Conservation (phyloP, 2,113 vertebrate genomes). For the Amblyopsis rosae region DNA sequence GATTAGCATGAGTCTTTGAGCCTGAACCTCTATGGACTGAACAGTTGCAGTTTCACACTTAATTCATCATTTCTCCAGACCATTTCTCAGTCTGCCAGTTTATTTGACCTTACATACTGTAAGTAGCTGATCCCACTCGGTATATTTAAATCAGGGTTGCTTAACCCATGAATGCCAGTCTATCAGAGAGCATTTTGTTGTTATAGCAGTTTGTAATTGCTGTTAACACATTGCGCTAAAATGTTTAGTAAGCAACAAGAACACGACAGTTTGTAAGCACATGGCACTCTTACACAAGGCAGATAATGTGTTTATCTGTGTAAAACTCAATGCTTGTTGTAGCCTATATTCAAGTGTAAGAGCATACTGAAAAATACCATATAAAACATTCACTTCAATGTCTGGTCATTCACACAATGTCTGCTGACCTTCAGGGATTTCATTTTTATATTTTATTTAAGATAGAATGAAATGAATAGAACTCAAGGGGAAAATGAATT, state of each 20-base stretch:
- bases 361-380: too few relatives aligned
- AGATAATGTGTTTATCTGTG: too few relatives aligned
- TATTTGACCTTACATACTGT: conserved; percentile 12
- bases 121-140: background rate
- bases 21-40: too few relatives aligned
- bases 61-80: background rate
- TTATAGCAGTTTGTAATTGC: background rate
- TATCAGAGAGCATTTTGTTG: conserved; percentile 5
- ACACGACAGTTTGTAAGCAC: background rate
- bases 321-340: too few relatives aligned
- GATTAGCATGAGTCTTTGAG: too few relatives aligned
- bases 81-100: conserved; percentile 2
- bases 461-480: background rate
- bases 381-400: too few relatives aligned
- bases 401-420: too few relatives aligned
- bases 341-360: too few relatives aligned
- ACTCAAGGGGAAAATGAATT: background rate
- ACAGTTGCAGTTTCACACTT: background rate
- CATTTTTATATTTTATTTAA: background rate
- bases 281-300: too few relatives aligned
- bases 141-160: conserved; percentile 41
- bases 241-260: conserved; percentile 36
- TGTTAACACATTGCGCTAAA: conserved; percentile 14
- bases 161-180: conserved; percentile 12
- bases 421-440: background rate